A percentile compares a stretch with the other conserved stretches of the same genome.
phyloP scores from a whole-genome alignment of 1,140 invertebrate genomes.

The Pseudomyrmex dendroicus region DNA sequence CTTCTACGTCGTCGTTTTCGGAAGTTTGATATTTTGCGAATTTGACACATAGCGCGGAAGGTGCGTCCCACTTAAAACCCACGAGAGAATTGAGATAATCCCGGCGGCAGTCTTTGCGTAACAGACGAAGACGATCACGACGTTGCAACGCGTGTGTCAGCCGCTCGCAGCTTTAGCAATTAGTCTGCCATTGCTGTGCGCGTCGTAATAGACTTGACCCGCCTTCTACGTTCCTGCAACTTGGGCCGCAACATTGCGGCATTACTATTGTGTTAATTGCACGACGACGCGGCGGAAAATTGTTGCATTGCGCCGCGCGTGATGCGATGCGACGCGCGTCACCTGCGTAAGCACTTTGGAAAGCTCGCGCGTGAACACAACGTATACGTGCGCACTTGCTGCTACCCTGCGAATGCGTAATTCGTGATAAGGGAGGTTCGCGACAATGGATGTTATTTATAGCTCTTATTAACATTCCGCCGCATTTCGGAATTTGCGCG shows the following conservation, averaged over 20 bases:
- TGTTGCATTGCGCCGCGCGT: constrained; percentile 6
- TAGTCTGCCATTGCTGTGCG: constrained; percentile 55
- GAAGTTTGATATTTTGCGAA: background rate
- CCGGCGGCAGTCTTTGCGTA: constrained; percentile 1
- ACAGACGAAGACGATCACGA: constrained; percentile 14
- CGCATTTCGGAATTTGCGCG: background rate
- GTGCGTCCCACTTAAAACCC: constrained; percentile 4
- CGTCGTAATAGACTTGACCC: constrained; percentile 55
- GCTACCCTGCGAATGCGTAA: background rate
- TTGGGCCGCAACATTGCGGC: constrained; percentile 48
- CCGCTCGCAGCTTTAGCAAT: constrained; percentile 43
- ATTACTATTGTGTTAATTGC: constrained; percentile 56
- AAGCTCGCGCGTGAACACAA: background rate
- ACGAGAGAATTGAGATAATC: constrained; percentile 16
- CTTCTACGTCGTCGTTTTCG: background rate
- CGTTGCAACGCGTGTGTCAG: constrained; percentile 28
- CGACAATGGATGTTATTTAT: constrained; percentile 23
- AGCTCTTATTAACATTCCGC: constrained; percentile 26
- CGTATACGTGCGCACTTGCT: background rate
- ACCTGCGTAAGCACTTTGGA: constrained; percentile 46
- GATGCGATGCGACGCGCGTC: constrained; percentile 7
- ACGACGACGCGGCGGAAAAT: constrained; percentile 42
- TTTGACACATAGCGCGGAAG: background rate
- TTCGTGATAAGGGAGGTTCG: constrained; percentile 1
- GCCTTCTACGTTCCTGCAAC: constrained; percentile 58